Conservation (phyloP, 30 jellyfish, hydroid and myxozoan genomes). For the Pseudorhiza aurosa region DNA sequence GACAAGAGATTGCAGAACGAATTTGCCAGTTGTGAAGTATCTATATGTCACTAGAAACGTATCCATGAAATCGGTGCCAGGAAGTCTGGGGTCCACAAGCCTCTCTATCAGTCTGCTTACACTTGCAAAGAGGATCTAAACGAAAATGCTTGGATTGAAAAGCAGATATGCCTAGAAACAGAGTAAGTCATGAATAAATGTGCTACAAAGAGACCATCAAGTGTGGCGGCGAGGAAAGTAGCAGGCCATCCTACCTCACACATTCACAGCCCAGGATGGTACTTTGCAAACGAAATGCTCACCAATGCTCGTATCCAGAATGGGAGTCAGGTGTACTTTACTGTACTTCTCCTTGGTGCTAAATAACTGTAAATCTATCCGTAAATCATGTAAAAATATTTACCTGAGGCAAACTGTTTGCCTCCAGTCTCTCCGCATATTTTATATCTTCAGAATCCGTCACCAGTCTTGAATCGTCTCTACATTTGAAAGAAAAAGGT, state of each 20-base stretch:
- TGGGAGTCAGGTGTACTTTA: too few species aligned
- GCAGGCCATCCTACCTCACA: too few species aligned
- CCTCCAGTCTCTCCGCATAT: constrained; percentile 84
- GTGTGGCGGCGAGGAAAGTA: too few species aligned
- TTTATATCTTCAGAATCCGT: constrained; percentile 86
- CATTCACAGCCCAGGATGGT: too few species aligned
- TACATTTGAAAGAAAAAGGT: too few species aligned
- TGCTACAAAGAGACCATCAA: background rate
- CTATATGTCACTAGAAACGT: constrained; percentile 91
- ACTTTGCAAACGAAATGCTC: too few species aligned
- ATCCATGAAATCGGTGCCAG: constrained; percentile 96
- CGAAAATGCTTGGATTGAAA: background rate
- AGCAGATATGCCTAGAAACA: too few species aligned
- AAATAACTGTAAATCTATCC: too few species aligned
- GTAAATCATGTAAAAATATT: too few species aligned
- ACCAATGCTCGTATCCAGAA: too few species aligned
- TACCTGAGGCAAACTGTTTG: constrained; percentile 92
- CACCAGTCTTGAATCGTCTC: constrained; percentile 87
- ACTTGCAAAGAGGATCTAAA: constrained; percentile 91
- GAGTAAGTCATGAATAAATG: constrained; percentile 2
- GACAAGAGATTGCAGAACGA: constrained; percentile 73
- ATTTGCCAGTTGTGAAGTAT: constrained; percentile 75
- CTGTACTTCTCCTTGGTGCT: too few species aligned
- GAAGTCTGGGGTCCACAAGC: constrained; percentile 93
- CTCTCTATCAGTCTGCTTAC: constrained; percentile 89